A percentile compares a stretch with the other conserved stretches of the same genome.
Evolutionary conservation across 2,113 vertebrate genomes (phyloP).

Genomic region (Ciconia boyciana): DNA sequence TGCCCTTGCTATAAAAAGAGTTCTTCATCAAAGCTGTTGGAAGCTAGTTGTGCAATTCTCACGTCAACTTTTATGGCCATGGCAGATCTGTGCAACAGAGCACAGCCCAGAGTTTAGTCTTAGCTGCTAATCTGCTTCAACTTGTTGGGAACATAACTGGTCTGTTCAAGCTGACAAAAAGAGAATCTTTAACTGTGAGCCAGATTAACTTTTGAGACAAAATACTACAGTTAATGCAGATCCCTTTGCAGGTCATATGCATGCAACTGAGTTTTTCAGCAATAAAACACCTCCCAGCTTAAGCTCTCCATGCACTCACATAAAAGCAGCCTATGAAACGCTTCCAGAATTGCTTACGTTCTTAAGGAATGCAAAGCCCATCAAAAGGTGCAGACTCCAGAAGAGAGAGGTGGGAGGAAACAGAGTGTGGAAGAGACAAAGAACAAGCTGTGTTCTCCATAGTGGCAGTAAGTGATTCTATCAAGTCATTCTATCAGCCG

Average conservation of each 20-base stretch:
- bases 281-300: not conserved
- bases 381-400: not conserved
- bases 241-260: not conserved
- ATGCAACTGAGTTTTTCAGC: not conserved
- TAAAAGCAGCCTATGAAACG: not conserved
- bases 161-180: not conserved
- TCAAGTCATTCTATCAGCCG: not conserved
- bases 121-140: not conserved
- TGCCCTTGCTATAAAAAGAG: not conserved
- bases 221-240: not conserved
- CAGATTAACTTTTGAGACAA: not conserved
- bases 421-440: not conserved
- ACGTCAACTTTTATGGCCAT: not conserved
- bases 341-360: not conserved
- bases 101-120: not conserved
- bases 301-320: not conserved
- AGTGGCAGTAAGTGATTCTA: not conserved
- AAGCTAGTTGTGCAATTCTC: not conserved
- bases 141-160: not conserved
- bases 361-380: not conserved
- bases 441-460: not conserved
- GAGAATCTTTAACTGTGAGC: not conserved
- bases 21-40: not conserved
- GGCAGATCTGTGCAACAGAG: not conserved
- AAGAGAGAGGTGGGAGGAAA: not conserved